Conservation (phyloP, 2,888 invertebrate species). For the Oscheius sp. region DNA sequence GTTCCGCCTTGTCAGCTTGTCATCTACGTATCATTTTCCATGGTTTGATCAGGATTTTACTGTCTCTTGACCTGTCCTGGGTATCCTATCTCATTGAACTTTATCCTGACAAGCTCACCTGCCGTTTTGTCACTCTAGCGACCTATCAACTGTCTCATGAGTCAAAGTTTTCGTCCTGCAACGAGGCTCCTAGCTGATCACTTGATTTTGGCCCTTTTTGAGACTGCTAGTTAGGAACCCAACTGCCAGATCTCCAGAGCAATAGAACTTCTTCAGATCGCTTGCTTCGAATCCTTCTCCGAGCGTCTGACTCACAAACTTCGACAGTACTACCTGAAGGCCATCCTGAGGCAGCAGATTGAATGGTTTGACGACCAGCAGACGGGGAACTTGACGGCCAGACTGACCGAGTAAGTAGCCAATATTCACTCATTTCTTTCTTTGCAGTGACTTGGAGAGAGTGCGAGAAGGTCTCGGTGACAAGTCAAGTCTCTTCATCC, state of each 20-base stretch:
- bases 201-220: too few species aligned
- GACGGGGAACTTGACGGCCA: slow-evolving; percentile 76
- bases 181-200: too few species aligned
- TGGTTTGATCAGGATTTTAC: too few species aligned
- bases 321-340: slow-evolving; percentile 75
- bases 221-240: too few species aligned
- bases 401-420: slow-evolving; percentile 76
- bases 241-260: neutral
- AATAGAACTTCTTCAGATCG: slow-evolving; percentile 55
- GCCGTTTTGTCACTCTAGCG: too few species aligned
- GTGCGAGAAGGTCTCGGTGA: slow-evolving; percentile 77
- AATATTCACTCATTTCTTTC: neutral
- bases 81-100: too few species aligned
- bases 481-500: slow-evolving; percentile 76
- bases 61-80: too few species aligned
- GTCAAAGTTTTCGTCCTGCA: too few species aligned
- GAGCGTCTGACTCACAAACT: slow-evolving; percentile 76
- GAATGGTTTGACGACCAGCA: slow-evolving; percentile 76
- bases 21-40: too few species aligned
- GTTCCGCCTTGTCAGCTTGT: too few species aligned
- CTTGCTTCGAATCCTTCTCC: slow-evolving; percentile 69
- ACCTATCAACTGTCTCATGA: too few species aligned
- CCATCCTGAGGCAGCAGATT: slow-evolving; percentile 74
- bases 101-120: too few species aligned
- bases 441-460: slow-evolving; percentile 76